phyloP scores from a whole-genome alignment of 2,113 vertebrate species.

The Phaethon lepturus region DNA sequence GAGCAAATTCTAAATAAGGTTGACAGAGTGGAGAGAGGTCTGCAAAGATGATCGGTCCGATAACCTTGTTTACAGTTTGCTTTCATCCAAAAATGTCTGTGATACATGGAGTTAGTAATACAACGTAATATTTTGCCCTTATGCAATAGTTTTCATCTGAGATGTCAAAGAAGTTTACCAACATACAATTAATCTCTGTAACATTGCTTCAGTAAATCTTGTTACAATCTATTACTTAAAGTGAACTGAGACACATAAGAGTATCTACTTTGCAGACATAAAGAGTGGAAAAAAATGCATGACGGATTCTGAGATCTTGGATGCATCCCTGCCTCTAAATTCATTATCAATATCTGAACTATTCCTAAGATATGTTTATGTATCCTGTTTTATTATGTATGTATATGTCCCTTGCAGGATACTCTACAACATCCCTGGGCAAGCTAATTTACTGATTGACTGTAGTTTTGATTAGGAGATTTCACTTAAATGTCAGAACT shows the following conservation, averaged over 20 bases:
- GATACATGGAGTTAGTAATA: not conserved
- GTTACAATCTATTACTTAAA: not conserved
- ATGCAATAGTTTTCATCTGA: slow-evolving; percentile 29
- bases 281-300: not conserved
- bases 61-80: slow-evolving; percentile 52
- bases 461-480: not conserved
- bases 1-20: slow-evolving; percentile 27
- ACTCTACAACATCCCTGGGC: not conserved
- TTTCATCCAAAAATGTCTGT: not conserved
- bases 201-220: not conserved
- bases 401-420: not conserved
- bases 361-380: not conserved
- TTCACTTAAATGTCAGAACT: not conserved
- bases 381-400: not conserved
- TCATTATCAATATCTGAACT: not conserved
- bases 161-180: slow-evolving; percentile 37
- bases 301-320: not conserved
- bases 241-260: not conserved
- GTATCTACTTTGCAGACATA: not conserved
- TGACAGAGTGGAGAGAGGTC: slow-evolving; percentile 30
- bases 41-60: slow-evolving; percentile 36
- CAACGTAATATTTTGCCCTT: slow-evolving; percentile 1
- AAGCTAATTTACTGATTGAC: not conserved
- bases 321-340: not conserved
- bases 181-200: slow-evolving; percentile 12